These are phyloP conservation scores for Drosophila serrata DNA, from an alignment of 1,140 invertebrate genomes.

Conservation along the genomic window DNA sequence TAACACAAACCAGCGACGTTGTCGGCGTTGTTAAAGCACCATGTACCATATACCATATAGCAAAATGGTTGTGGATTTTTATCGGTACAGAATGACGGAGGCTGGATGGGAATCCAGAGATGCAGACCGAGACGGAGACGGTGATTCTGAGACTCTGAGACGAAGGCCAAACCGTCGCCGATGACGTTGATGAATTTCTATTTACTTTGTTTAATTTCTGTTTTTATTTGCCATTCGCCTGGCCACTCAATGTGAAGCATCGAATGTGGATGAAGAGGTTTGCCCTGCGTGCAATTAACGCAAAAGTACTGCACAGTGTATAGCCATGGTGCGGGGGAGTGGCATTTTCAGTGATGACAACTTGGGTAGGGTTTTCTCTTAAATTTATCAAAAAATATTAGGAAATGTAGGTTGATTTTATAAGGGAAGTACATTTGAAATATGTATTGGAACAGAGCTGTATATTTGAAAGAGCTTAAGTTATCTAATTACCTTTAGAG, in stretches of 20 bases:
- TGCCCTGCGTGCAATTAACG: slow-evolving; percentile 80
- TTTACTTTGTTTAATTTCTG: slow-evolving; percentile 83
- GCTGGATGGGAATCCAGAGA: slow-evolving; percentile 1
- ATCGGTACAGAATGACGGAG: slow-evolving; percentile 51
- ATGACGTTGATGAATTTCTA: slow-evolving; percentile 84
- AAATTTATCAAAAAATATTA: too few species aligned
- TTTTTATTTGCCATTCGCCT: slow-evolving; percentile 80
- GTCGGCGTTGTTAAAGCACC: slow-evolving; percentile 31
- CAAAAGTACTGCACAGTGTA: slow-evolving; percentile 69
- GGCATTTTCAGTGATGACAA: background rate
- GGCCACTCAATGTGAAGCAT: slow-evolving; percentile 56
- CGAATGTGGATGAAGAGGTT: slow-evolving; percentile 50
- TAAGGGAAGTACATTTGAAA: background rate
- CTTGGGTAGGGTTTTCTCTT: too few species aligned
- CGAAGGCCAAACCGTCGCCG: slow-evolving; percentile 41
- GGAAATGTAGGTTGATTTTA: background rate
- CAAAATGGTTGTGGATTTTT: slow-evolving; percentile 78
- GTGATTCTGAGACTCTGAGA: slow-evolving; percentile 5
- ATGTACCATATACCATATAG: slow-evolving; percentile 13
- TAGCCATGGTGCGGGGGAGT: slow-evolving; percentile 50
- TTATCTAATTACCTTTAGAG: background rate
- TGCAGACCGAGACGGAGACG: background rate
- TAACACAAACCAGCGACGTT: slow-evolving; percentile 57
- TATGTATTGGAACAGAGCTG: background rate
- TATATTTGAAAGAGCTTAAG: background rate